Evolutionary conservation across 2,113 vertebrate species (phyloP), one percentile per base, ranked within the genome.

Genomic region (Toxostoma redivivum): DNA sequence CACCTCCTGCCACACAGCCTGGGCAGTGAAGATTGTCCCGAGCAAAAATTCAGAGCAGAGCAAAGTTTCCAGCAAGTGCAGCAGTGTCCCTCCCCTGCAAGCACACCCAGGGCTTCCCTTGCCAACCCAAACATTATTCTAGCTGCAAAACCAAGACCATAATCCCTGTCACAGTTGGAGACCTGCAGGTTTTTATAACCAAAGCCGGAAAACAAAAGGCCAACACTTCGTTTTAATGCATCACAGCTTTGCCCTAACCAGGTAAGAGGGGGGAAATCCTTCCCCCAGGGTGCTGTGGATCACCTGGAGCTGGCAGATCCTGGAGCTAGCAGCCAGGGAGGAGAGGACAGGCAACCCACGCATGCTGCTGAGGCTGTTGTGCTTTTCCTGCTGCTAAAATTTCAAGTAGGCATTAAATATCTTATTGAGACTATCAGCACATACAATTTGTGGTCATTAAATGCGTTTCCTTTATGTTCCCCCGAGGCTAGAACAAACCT

Each of bases 401-500:
- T 38, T 30, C 69, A 79, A 81, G 64, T 28, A 53, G 5, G 37
- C 91, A 94, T 89, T 94, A 95, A 94, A 89, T 69, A 84, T 86
- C 84, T 96, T 86, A 87, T 77, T 87, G 96, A 88, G 78, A 85
- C 84, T 79, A 92, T 92, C 91, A 94, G 81, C 84, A 88, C 88
- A 67, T 73, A 62, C 92, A 81, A 70, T 96, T 94, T 73, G 62
- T 25, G 87, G 90, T 82, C 92, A 94, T 94, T 91, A 94, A 92
- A 90, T 58, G 89, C 74, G 72, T 92, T 90, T 80, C 78, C 86
- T 97, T 92, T 84, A 91, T 87, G 95, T 62, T 95, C 96, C 94
- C 95, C 96, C 3, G 25, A 94, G 95, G 95, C 92, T 58, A 91
- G 86, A 94, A 73, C 91, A 94, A 97, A 87, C 91, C 92, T 91